Evolutionary conservation across 1,140 invertebrate genomes (phyloP), one percentile per base, ranked within the genome.

Genomic region (Camponotus vicinus): DNA sequence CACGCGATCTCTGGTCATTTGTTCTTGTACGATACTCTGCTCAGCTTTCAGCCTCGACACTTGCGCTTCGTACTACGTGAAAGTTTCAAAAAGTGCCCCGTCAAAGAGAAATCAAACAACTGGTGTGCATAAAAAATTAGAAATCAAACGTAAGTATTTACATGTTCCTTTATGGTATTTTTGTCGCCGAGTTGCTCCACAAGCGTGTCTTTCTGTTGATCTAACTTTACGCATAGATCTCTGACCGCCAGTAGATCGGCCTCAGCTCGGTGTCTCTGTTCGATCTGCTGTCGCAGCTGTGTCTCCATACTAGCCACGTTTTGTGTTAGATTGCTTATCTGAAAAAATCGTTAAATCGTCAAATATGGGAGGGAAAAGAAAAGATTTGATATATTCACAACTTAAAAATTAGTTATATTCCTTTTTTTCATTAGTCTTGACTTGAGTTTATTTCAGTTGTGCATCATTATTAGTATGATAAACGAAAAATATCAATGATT

Each of bases 251-350:
- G 92, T 37, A 96, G 88, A 82, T 96, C 96, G 2, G 93, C 84
- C 45, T 95, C 95, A 4, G 92, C 86, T 52, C 92, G 92, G 15
- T 94, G 91, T 45, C 91, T 93, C 37, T 95, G 93, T 1, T 94
- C 93, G 7, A 71, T 91, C 73, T 94, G 91, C 73, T 95, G 95
- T 27, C 93, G 94, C 3, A 96, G 59, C 80, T 96, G 95, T 0
- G 94, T 93, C 90, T 96, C 96, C 71, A 96, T 91, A 40, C 92
- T 94, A 4, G 96, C 96, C 5, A 96, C 92, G 77, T 94, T 95
- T 45, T 94, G 93, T 7, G 95, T 96, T 45, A 96, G 89, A 71
- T 96, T 95, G 18, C 94, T 85, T 67, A 96, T 96, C 96, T 96
- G 86, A 9, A 91, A 49, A 69, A 87, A n/a, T 34, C 13, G 18